Evolutionary conservation across 1,140 invertebrate genomes (phyloP).

Genomic region (Hypsibius dujardini): DNA sequence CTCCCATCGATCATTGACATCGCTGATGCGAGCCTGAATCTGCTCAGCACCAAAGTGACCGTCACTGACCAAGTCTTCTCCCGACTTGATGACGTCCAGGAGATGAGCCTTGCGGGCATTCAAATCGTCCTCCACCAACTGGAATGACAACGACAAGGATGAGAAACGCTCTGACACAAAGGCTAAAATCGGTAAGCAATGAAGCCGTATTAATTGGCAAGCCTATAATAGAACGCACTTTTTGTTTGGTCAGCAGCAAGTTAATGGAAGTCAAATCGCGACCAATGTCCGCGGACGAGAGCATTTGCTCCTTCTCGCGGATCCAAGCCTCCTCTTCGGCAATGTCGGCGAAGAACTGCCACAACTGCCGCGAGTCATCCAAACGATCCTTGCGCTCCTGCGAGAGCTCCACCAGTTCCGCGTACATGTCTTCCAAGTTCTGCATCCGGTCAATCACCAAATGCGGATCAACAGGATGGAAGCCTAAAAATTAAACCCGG

Average conservation of each 20-base stretch:
- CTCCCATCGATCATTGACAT: constrained; percentile 85
- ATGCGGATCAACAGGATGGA: constrained; percentile 80
- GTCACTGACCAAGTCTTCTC: constrained; percentile 74
- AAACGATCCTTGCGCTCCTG: constrained; percentile 75
- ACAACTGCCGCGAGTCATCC: constrained; percentile 86
- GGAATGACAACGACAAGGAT: constrained; percentile 21
- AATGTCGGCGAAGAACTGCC: constrained; percentile 99
- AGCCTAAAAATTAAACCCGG: constrained; percentile 34
- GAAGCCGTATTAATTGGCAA: constrained; percentile 12
- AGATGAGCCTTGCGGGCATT: constrained; percentile 75
- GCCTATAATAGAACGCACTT: constrained; percentile 34
- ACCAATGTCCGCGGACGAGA: constrained; percentile 80
- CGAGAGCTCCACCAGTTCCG: constrained; percentile 78
- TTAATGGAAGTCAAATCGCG: constrained; percentile 89
- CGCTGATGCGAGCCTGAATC: constrained; percentile 74
- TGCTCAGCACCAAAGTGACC: constrained; percentile 78
- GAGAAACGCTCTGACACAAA: constrained; percentile 16
- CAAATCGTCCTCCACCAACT: constrained; percentile 84
- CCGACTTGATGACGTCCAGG: constrained; percentile 66
- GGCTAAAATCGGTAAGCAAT: not conserved
- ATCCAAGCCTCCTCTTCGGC: constrained; percentile 99
- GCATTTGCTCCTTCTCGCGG: constrained; percentile 97
- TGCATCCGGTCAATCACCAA: constrained; percentile 84
- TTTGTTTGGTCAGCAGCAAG: constrained; percentile 80
- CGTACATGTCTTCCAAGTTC: constrained; percentile 72